Base-by-base conservation (phyloP, 2,113 vertebrate genomes). In the Oryzias melastigma region DNA sequence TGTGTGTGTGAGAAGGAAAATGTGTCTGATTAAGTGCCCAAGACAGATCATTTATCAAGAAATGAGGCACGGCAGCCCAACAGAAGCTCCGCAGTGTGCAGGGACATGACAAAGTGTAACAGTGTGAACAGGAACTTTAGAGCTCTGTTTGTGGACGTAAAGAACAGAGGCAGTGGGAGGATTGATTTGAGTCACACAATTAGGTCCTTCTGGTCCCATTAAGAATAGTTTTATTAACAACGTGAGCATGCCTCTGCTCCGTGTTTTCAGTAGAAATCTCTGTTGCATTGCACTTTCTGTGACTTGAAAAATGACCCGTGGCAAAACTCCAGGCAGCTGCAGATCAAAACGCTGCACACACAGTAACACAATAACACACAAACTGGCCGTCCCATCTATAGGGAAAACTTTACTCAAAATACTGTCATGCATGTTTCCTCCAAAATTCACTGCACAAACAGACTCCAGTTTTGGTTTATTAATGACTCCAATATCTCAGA, bases 381-480 rank as follows among this genome's bases (percentile, higher is more conserved):
- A 75, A 72, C 64, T 73, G 62, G 58, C 63, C 58, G 68, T 72
- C 77, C 69, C 66, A 69, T 82, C 65, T 76, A 4, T 44, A 50
- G 62, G 61, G 71, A 76, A 86, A 80, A 68, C 35, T 80, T 54
- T 68, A 74, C 71, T 58, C 74, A 48, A 16, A 72, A 75, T 71
- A 72, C 45, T 61, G 19, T 67, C 58, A 70, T 69, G 71, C 69
- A 73, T 73, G 80, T 83, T 80, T 78, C 63, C 80, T 86, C 69
- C 27, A 62, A 15, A 70, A 81, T 65, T 75, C 66, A 56, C 54
- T 27, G 67, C 42, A 57, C 73, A 74, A 72, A 80, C 74, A n/a
- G 44, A 85, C 78, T 83, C 44, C 41, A 42, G 58, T 68, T 76
- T 74, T 87, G 80, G 71, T 81, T 85, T 85, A 81, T 81, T 83